Conservation (phyloP, 2,113 vertebrate genomes). For the Myrmophylax atrothorax region DNA sequence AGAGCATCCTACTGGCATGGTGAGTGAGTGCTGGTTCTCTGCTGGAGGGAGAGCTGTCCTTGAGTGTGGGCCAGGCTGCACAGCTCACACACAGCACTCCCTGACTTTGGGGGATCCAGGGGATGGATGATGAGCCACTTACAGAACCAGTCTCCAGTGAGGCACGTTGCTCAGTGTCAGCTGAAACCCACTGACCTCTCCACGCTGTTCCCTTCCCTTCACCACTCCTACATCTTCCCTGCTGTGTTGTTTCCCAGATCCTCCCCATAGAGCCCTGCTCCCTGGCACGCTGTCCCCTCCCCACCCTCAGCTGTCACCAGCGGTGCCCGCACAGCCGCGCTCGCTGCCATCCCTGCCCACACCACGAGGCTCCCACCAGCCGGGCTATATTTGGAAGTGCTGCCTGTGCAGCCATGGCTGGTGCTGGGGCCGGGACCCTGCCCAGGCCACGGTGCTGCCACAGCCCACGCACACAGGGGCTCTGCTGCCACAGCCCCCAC, state of each 20-base stretch:
- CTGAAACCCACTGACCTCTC: constrained; percentile 35
- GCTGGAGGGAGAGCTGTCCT: neutral
- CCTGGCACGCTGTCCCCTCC: neutral
- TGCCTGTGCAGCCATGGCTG: neutral
- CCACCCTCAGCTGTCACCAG: neutral
- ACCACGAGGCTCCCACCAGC: neutral
- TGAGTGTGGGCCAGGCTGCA: neutral
- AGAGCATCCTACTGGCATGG: neutral
- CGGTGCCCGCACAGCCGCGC: neutral
- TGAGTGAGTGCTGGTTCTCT: neutral
- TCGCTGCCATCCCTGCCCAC: neutral
- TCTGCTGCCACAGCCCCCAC: neutral
- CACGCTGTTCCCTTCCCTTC: neutral
- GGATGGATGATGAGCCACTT: constrained; percentile 16
- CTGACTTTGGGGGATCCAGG: neutral
- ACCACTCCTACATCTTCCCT: neutral
- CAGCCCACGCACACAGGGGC: neutral
- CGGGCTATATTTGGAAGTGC: neutral
- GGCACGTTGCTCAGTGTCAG: constrained; percentile 13
- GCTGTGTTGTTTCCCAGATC: neutral
- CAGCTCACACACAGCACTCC: neutral
- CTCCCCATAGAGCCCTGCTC: neutral
- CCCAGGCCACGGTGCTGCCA: neutral
- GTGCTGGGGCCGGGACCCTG: neutral
- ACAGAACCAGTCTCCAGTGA: constrained; percentile 34